phyloP scores from a whole-genome alignment of 2,113 vertebrate genomes.

The Tyrannus savana region DNA sequence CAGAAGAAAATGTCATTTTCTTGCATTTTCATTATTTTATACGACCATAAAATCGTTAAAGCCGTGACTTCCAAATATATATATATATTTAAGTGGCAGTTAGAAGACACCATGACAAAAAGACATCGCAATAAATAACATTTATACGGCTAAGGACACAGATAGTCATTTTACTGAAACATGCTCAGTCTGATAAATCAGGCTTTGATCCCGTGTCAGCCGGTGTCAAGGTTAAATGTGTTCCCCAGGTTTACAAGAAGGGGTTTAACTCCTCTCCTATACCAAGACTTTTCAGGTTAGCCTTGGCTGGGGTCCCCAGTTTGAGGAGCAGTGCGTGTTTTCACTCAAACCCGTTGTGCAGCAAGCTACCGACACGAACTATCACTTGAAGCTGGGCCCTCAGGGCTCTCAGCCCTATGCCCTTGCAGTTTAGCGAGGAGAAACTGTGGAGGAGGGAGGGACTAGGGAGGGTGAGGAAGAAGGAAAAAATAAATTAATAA shows the following conservation, averaged over 20 bases:
- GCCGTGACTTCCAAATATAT: slow-evolving; percentile 24
- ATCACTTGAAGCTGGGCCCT: neutral
- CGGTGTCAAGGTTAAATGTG: neutral
- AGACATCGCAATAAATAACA: slow-evolving; percentile 59
- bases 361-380: neutral
- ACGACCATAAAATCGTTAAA: slow-evolving; percentile 64
- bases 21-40: slow-evolving; percentile 68
- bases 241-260: neutral
- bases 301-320: neutral
- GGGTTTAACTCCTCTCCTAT: neutral
- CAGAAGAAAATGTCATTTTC: slow-evolving; percentile 55
- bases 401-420: neutral
- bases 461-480: neutral
- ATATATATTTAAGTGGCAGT: slow-evolving; percentile 28
- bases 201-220: slow-evolving; percentile 25
- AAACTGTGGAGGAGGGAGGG: neutral
- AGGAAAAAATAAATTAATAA: neutral
- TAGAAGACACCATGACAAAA: slow-evolving; percentile 68
- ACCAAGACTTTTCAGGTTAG: neutral
- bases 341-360: neutral
- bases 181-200: slow-evolving; percentile 54
- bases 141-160: slow-evolving; percentile 41
- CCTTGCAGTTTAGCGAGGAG: neutral
- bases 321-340: neutral
- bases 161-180: slow-evolving; percentile 58